Conservation (phyloP, 2,113 vertebrate genomes). For the Varanus komodoensis region DNA sequence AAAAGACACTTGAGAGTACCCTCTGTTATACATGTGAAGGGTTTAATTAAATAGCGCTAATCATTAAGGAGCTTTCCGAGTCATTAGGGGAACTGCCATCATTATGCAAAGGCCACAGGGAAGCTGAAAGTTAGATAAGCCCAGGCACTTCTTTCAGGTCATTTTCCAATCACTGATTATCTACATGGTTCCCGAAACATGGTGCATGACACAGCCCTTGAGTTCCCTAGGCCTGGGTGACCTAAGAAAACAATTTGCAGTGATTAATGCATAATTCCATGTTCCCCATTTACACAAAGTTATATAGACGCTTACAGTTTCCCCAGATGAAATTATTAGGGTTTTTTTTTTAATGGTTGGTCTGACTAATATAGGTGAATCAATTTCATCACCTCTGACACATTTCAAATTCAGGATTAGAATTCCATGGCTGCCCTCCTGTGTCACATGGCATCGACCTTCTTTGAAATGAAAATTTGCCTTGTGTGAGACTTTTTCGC, state of each 20-base stretch:
- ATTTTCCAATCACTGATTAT: conserved; percentile 1
- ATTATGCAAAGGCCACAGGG: not conserved
- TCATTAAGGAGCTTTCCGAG: not conserved
- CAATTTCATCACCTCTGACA: not conserved
- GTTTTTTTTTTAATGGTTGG: not conserved
- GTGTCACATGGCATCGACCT: not conserved
- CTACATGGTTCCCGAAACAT: not conserved
- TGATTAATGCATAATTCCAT: not conserved
- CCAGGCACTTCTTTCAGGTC: not conserved
- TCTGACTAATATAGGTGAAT: not conserved
- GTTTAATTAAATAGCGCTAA: conserved; percentile 10
- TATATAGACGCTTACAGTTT: conserved; percentile 19
- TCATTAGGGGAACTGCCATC: not conserved
- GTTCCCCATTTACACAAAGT: conserved; percentile 4
- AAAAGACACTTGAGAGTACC: not conserved
- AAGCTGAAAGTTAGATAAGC: not conserved
- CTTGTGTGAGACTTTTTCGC: conserved; percentile 1
- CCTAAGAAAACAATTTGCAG: conserved; percentile 14
- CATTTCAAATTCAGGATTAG: not conserved
- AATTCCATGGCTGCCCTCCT: not conserved
- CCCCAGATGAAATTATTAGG: conserved; percentile 27
- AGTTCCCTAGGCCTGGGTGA: not conserved
- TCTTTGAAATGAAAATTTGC: conserved; percentile 31
- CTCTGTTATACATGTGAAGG: not conserved
- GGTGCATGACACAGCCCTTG: not conserved